Conservation (phyloP, 1,140 invertebrate species). For the Bombus difficillimus region DNA sequence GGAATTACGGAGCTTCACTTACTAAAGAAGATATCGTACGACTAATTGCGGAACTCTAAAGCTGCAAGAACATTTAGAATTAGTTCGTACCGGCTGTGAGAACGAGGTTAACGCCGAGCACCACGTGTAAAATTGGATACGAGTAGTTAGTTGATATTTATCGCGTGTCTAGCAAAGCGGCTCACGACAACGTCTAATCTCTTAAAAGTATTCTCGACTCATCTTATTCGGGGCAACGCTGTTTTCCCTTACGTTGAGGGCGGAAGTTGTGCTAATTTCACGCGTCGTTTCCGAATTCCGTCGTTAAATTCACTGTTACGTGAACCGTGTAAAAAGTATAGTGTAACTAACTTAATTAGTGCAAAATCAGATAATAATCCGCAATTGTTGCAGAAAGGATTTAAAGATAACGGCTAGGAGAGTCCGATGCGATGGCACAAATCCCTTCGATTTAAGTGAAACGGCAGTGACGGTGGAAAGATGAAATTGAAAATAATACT, state of each 20-base stretch:
- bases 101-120: not conserved
- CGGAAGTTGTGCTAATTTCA: slow-evolving; percentile 15
- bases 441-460: not conserved
- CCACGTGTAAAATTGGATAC: slow-evolving; percentile 15
- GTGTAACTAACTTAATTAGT: not conserved
- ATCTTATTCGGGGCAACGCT: not conserved
- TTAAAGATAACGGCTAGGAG: not conserved
- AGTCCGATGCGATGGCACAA: not conserved
- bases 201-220: not conserved
- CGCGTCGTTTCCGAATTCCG: not conserved
- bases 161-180: not conserved
- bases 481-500: slow-evolving; percentile 47
- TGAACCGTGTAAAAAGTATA: not conserved
- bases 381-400: not conserved
- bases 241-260: not conserved
- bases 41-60: not conserved
- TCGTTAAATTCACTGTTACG: not conserved
- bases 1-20: not conserved
- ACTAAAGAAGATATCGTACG: not conserved
- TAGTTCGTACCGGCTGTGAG: not conserved
- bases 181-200: not conserved
- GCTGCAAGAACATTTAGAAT: not conserved
- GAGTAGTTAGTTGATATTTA: slow-evolving; percentile 31
- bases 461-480: not conserved
- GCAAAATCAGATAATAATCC: not conserved